Base-by-base conservation (phyloP, 2,113 vertebrate species). In the Sylvilagus bachmani region DNA sequence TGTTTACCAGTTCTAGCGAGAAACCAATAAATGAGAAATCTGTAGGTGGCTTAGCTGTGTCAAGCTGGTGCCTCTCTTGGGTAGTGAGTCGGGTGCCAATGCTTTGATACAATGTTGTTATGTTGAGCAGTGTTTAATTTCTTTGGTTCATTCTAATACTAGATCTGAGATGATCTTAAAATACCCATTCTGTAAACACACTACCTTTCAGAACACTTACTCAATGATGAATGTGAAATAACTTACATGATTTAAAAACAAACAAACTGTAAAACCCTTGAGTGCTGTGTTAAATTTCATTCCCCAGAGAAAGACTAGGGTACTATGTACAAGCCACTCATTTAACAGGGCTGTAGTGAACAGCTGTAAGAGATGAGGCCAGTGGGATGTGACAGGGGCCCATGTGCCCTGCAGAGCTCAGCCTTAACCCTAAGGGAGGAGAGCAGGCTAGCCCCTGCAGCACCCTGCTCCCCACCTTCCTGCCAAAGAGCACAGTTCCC, bases 11-110 rank as follows among this genome's bases (percentile, higher is more conserved):
- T 88, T 69, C 67, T 79, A 91, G n/a, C 73, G 74, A 66, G 67
- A 93, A 91, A 78, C 62, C 70, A 87, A 19, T 53, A 70, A 94
- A 70, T 7, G 22, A 79, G 89, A 95, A 93, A 38, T 81, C 58
- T 53, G 12, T 62, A 44, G 73, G 49, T 94, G 62, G 53, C 81
- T 91, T 81, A 79, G 55, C 78, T 87, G 27, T 80, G 70, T 94
- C n/a, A 75, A 77, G 25, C 27, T 89, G 14, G 14, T 67, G n/a
- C 89, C 73, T 80, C 19, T 74, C 29, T 80, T 22, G 31, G 25
- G 21, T 79, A 73, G 58, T 62, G 86, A 83, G 29, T 81, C 36
- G 49, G 61, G 21, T 78, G 64, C 69, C 74, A 91, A 79, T 55
- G 22, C 24, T 73, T 66, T 91, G 79, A 27, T 78, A 14, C 25